Evolutionary conservation across 2,888 invertebrate species (phyloP), one percentile per base, ranked within the genome.

Genomic region (Cheiracanthium punctorium): DNA sequence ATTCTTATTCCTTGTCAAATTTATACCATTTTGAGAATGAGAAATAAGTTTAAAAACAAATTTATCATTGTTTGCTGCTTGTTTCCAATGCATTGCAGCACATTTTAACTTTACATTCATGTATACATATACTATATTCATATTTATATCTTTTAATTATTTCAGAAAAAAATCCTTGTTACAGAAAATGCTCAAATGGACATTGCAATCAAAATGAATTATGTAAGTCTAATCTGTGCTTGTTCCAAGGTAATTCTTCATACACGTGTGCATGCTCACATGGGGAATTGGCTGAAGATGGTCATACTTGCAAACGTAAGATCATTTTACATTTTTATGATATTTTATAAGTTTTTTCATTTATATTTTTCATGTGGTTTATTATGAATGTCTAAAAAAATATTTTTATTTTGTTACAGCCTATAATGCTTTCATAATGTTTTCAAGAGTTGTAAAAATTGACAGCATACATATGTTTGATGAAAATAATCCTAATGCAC

Each of bases 381-480:
- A 43, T 43, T 14, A 20, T 58, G 24, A 10, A 1, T 67, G 14
- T 29, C 12, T 17, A 67, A 30, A 32, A 17, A 37, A 10, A 29
- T 14, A 67, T 12, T 24, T 67, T 30, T 30, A 17, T 48, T 48
- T 48, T 48, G 30, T 92, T 91, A 88, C 93, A 95, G 95, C 95
- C 64, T 95, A 95, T 91, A 94, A 95, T 82, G 95, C 94, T 80
- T 97, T 97, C 92, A 92, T 97, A 89, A 94, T 97, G 93, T 97
- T 94, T 92, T 96, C 97, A 58, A 94, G 95, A 88, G 95, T 96
- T 79, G 94, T 95, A 58, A 94, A 94, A 89, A 95, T 98, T 86
- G 96, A 96, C 91, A 96, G 95, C 90, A 94, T 96, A 24, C 95
- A 95, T 90, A 93, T 96, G 91, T 93, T 93, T 32, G 94, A 95